Evolutionary conservation across 2,888 invertebrate genomes (phyloP).

Genomic region (Malthinus flaveolus): DNA sequence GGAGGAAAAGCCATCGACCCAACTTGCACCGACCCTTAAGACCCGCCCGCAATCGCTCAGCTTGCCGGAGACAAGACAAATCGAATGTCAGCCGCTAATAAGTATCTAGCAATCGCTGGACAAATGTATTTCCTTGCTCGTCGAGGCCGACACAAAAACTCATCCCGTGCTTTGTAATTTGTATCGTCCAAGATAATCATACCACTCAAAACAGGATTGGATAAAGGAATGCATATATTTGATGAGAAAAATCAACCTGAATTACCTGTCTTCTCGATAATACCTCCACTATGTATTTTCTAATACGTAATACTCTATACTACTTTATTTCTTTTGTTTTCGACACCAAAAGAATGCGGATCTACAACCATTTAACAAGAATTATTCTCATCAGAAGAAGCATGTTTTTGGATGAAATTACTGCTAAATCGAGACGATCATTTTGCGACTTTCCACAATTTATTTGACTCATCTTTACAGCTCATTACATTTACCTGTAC

Average conservation of each 20-base stretch:
- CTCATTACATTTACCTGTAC: too few species aligned
- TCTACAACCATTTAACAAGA: too few species aligned
- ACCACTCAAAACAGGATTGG: slow-evolving; percentile 44
- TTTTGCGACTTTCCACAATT: too few species aligned
- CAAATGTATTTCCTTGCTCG: slow-evolving; percentile 56
- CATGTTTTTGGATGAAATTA: too few species aligned
- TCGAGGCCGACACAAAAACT: slow-evolving; percentile 54
- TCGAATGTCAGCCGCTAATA: slow-evolving; percentile 60
- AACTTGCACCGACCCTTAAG: slow-evolving; percentile 35
- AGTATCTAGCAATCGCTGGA: slow-evolving; percentile 57
- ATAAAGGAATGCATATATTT: slow-evolving; percentile 40
- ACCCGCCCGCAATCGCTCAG: slow-evolving; percentile 53
- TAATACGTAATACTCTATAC: too few species aligned
- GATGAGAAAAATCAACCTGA: slow-evolving; percentile 29
- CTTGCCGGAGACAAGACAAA: slow-evolving; percentile 57
- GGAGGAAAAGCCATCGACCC: slow-evolving; percentile 40
- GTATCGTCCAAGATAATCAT: slow-evolving; percentile 56
- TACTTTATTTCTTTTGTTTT: not conserved
- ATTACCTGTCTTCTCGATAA: slow-evolving; percentile 12
- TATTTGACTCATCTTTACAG: too few species aligned
- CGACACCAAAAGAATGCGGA: not conserved
- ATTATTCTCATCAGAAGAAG: too few species aligned
- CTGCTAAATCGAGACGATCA: too few species aligned
- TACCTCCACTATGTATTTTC: not conserved
- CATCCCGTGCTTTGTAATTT: slow-evolving; percentile 56